These are phyloP conservation scores for Philhelius pedissequus DNA, from an alignment of 2,888 invertebrate species.

Conservation along the genomic window DNA sequence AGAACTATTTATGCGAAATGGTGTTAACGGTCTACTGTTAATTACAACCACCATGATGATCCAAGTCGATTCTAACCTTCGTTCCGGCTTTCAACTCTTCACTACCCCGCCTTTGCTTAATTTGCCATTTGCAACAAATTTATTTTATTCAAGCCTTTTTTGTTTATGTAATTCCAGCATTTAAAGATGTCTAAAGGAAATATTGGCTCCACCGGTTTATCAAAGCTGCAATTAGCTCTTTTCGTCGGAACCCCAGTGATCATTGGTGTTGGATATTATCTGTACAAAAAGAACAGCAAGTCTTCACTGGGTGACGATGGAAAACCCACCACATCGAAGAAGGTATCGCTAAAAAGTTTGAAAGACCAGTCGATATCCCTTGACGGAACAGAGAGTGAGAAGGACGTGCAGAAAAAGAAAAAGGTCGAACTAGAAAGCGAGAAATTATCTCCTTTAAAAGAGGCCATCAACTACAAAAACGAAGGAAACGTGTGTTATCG, in stretches of 20 bases:
- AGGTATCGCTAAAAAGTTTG: slow-evolving; percentile 80
- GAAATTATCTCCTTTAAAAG: slow-evolving; percentile 82
- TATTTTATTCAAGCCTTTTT: not conserved
- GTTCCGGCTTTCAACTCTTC: not conserved
- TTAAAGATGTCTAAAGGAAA: slow-evolving; percentile 64
- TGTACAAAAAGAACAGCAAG: slow-evolving; percentile 69
- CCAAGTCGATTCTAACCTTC: slow-evolving; percentile 50
- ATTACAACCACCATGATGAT: slow-evolving; percentile 2
- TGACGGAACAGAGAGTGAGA: slow-evolving; percentile 76
- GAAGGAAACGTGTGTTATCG: slow-evolving; percentile 94
- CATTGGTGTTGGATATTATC: slow-evolving; percentile 88
- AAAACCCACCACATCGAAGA: slow-evolving; percentile 75
- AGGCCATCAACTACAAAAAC: slow-evolving; percentile 89
- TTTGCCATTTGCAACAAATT: slow-evolving; percentile 45
- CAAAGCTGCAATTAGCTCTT: slow-evolving; percentile 93
- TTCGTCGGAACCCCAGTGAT: slow-evolving; percentile 91
- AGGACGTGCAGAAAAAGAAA: slow-evolving; percentile 80
- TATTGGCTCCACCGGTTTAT: slow-evolving; percentile 73
- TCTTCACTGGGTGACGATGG: slow-evolving; percentile 63
- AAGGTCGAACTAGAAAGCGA: slow-evolving; percentile 73
- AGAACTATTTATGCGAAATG: not conserved
- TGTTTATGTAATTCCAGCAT: slow-evolving; percentile 59
- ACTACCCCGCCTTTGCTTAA: not conserved
- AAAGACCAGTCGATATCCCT: slow-evolving; percentile 83
- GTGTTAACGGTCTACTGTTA: slow-evolving; percentile 35